phyloP scores from a whole-genome alignment of 1,140 invertebrate genomes.

The Hydropsyche tenuis region DNA sequence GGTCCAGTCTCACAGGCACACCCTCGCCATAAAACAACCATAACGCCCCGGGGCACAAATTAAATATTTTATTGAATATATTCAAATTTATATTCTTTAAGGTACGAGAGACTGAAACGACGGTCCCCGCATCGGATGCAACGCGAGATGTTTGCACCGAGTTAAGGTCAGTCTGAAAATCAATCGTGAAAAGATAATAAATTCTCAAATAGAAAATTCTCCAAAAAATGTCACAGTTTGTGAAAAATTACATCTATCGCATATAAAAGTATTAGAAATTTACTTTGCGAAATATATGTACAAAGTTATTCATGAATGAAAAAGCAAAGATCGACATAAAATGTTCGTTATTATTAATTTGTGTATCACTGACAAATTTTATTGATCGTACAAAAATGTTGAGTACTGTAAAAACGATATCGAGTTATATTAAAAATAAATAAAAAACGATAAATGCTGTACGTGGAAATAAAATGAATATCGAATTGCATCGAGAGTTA shows the following conservation, averaged over 20 bases:
- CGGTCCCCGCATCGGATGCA: conserved; percentile 4
- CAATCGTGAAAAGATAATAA: no score
- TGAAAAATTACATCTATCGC: no score
- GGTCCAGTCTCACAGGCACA: conserved; percentile 41
- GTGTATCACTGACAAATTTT: no score
- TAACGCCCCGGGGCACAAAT: conserved; percentile 47
- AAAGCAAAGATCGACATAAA: neutral
- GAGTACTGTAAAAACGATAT: no score
- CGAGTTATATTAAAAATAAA: neutral
- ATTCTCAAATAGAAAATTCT: no score
- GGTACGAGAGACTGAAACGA: conserved; percentile 29
- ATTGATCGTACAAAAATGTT: no score
- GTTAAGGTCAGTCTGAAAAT: neutral
- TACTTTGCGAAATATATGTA: neutral
- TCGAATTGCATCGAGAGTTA: conserved; percentile 39
- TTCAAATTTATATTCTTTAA: conserved; percentile 48
- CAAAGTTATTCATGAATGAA: neutral
- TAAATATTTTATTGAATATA: conserved; percentile 51
- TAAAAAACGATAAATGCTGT: neutral
- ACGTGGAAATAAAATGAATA: conserved; percentile 39
- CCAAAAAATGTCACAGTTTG: no score
- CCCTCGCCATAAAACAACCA: conserved; percentile 46
- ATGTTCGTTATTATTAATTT: no score
- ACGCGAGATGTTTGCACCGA: neutral
- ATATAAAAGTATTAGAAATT: no score